These are phyloP conservation scores for Tetraodon nigroviridis DNA, from an alignment of 2,113 vertebrate genomes.

Conservation along the genomic window DNA sequence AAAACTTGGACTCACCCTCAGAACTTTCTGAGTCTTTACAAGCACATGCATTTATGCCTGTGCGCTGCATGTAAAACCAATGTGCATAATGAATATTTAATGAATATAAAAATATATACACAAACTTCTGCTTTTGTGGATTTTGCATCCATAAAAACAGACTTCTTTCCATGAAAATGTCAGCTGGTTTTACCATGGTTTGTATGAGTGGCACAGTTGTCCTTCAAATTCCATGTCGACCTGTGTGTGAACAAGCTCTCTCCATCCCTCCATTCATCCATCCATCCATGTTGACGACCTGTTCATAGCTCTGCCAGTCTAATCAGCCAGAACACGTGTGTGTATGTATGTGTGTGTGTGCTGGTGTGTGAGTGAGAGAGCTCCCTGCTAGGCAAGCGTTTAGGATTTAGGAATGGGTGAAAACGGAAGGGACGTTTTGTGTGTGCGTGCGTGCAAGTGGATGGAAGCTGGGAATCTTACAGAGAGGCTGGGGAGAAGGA, in stretches of 20 bases:
- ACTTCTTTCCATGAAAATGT: too few species aligned
- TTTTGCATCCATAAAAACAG: too few species aligned
- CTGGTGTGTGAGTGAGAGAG: slow-evolving; percentile 17
- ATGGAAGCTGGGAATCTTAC: slow-evolving; percentile 8
- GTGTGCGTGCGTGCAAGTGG: not conserved
- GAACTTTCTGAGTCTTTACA: too few species aligned
- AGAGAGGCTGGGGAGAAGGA: slow-evolving; percentile 10
- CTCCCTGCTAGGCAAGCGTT: slow-evolving; percentile 21
- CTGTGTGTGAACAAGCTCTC: not conserved
- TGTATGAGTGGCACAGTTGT: not conserved
- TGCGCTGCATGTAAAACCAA: too few species aligned
- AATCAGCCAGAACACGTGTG: slow-evolving; percentile 49
- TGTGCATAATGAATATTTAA: too few species aligned
- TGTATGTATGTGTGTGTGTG: slow-evolving; percentile 18
- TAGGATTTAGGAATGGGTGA: slow-evolving; percentile 27
- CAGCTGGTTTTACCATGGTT: too few species aligned
- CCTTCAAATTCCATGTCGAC: not conserved
- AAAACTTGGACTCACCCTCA: too few species aligned
- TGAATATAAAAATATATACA: too few species aligned
- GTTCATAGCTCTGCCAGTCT: slow-evolving; percentile 46
- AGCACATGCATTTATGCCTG: too few species aligned
- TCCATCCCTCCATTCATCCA: slow-evolving; percentile 16
- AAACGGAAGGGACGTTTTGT: slow-evolving; percentile 14
- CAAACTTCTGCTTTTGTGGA: too few species aligned
- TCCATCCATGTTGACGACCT: slow-evolving; percentile 18